Conservation (phyloP, 2,888 invertebrate species). For the Idaea biselata region DNA sequence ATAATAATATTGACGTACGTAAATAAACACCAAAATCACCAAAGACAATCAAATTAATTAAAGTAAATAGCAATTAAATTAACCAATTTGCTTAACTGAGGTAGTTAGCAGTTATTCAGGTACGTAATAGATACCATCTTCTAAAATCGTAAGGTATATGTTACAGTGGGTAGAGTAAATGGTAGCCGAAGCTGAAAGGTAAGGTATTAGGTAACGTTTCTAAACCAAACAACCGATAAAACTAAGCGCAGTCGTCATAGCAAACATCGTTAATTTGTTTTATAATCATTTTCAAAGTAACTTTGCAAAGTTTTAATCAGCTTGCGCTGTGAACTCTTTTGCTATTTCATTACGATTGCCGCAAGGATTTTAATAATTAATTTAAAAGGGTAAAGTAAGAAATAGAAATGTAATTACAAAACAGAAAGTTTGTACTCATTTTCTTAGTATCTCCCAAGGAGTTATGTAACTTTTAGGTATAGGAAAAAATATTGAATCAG, state of each 20-base stretch:
- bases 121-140: no score
- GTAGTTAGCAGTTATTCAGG: no score
- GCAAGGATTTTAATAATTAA: background rate
- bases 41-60: no score
- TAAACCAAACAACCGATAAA: constrained; percentile 16
- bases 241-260: constrained; percentile 15
- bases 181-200: no score
- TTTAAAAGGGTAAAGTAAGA: background rate
- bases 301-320: constrained; percentile 8
- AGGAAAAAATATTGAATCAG: background rate
- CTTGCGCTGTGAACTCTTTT: constrained; percentile 1
- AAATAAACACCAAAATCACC: background rate
- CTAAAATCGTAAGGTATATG: no score
- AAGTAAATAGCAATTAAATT: no score
- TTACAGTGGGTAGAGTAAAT: no score
- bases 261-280: constrained; percentile 18
- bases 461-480: background rate
- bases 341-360: background rate
- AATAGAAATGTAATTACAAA: background rate
- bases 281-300: constrained; percentile 9
- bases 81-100: no score
- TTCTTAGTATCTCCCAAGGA: background rate
- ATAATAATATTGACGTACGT: background rate
- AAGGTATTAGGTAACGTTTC: no score
- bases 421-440: background rate